phyloP scores from a whole-genome alignment of 2,888 invertebrate genomes.

The Flexamia atlantica region DNA sequence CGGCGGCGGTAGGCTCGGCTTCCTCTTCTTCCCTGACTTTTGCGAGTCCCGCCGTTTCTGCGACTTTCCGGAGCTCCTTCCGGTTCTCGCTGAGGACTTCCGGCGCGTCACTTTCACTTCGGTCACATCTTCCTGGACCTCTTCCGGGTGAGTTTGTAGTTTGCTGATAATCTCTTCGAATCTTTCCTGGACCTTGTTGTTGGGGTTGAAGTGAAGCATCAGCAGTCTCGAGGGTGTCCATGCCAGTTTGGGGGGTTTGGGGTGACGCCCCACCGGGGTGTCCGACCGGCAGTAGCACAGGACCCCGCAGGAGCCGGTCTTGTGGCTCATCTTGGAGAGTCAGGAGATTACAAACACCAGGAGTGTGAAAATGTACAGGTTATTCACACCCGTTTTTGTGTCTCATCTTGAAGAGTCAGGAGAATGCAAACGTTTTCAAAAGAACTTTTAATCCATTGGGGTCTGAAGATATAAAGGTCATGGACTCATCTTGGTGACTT shows the following conservation, averaged over 20 bases:
- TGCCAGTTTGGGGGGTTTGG: constrained; percentile 34
- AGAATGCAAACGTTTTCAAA: too few species aligned
- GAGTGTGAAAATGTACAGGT: too few species aligned
- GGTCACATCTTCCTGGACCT: background rate
- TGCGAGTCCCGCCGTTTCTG: background rate
- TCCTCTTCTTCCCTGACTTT: background rate
- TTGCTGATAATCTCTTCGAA: constrained; percentile 51
- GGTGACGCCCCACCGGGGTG: constrained; percentile 20
- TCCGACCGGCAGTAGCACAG: constrained; percentile 48
- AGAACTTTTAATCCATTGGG: too few species aligned
- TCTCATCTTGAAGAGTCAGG: background rate
- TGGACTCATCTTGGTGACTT: constrained; percentile 2
- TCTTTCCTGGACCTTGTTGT: constrained; percentile 14
- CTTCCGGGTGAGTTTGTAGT: background rate
- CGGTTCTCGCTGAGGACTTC: background rate
- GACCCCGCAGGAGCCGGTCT: constrained; percentile 21
- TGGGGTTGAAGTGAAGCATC: constrained; percentile 39
- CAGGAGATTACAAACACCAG: too few species aligned
- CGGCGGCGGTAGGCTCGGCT: background rate
- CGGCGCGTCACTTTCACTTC: background rate
- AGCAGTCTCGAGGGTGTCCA: constrained; percentile 43
- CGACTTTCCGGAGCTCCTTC: background rate
- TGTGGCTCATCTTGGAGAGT: constrained; percentile 1
- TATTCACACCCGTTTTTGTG: constrained; percentile 19
- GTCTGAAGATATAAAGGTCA: too few species aligned